Conservation (phyloP, 2,888 invertebrate genomes). For the Anthophora plumipes region DNA sequence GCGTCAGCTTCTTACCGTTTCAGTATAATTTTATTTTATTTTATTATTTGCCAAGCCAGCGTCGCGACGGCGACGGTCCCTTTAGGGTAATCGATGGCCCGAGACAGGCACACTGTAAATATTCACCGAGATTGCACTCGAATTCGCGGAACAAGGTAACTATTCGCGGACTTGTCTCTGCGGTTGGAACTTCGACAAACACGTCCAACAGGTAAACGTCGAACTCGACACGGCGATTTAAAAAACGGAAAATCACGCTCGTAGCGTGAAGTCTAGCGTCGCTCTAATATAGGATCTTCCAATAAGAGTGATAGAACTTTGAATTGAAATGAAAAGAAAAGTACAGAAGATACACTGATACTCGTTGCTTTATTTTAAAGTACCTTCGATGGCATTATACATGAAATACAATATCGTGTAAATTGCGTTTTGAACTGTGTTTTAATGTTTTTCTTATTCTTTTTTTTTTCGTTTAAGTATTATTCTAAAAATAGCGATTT, state of each 20-base stretch:
- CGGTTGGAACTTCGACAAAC: conserved; percentile 7
- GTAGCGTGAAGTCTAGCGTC: not conserved
- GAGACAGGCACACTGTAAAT: conserved; percentile 20
- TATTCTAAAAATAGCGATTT: not conserved
- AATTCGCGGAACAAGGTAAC: conserved; percentile 1
- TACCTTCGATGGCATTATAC: no score
- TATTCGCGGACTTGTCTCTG: not conserved
- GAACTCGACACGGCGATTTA: not conserved
- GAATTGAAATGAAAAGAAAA: no score
- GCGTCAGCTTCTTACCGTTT: no score
- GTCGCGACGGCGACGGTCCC: not conserved
- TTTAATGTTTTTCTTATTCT: no score
- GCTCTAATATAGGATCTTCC: not conserved
- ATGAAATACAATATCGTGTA: no score
- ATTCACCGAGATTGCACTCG: conserved; percentile 41
- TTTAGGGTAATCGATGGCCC: conserved; percentile 34
- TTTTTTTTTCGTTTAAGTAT: no score
- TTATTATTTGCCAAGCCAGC: conserved; percentile 17
- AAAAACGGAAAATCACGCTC: not conserved
- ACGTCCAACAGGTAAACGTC: conserved; percentile 61
- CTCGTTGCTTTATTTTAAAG: no score
- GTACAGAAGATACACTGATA: no score
- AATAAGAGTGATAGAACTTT: no score
- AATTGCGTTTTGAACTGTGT: no score
- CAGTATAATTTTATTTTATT: no score